phyloP scores from a whole-genome alignment of 2,888 invertebrate species.

The Noctua fimbriata region DNA sequence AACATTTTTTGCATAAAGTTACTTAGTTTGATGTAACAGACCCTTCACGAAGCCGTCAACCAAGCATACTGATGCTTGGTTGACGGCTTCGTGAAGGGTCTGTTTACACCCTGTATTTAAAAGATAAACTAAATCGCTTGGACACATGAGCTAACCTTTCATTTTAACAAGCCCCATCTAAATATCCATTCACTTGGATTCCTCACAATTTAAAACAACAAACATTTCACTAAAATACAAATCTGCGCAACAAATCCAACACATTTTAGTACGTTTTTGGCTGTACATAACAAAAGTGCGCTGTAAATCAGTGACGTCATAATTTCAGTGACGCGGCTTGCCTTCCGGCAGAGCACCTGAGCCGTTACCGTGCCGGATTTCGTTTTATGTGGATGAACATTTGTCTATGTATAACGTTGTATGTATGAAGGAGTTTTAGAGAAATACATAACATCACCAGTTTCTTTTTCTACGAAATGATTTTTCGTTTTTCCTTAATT shows the following conservation, averaged over 20 bases:
- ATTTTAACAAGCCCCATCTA: background rate
- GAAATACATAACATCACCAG: too few relatives aligned
- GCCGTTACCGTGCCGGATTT: slow-evolving; percentile 54
- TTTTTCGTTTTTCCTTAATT: too few relatives aligned
- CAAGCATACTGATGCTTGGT: too few relatives aligned
- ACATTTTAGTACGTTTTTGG: slow-evolving; percentile 54
- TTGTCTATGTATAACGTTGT: slow-evolving; percentile 18
- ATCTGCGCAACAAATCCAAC: slow-evolving; percentile 19
- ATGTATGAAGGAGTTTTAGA: background rate
- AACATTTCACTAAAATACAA: slow-evolving; percentile 41
- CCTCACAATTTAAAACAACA: slow-evolving; percentile 15
- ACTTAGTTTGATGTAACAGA: too few relatives aligned
- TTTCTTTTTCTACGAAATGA: background rate
- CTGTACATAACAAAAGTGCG: slow-evolving; percentile 62
- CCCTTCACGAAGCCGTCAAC: too few relatives aligned
- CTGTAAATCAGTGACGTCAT: slow-evolving; percentile 77
- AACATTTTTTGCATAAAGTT: too few relatives aligned
- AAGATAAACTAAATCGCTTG: background rate
- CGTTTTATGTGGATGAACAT: slow-evolving; percentile 50
- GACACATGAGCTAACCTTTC: background rate
- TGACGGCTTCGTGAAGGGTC: too few relatives aligned
- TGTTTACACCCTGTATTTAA: too few relatives aligned
- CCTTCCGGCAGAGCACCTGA: slow-evolving; percentile 67
- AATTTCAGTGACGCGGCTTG: slow-evolving; percentile 70
- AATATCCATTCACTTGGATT: background rate